Evolutionary conservation across 2,888 invertebrate genomes (phyloP).

Genomic region (Macaria liturata): DNA sequence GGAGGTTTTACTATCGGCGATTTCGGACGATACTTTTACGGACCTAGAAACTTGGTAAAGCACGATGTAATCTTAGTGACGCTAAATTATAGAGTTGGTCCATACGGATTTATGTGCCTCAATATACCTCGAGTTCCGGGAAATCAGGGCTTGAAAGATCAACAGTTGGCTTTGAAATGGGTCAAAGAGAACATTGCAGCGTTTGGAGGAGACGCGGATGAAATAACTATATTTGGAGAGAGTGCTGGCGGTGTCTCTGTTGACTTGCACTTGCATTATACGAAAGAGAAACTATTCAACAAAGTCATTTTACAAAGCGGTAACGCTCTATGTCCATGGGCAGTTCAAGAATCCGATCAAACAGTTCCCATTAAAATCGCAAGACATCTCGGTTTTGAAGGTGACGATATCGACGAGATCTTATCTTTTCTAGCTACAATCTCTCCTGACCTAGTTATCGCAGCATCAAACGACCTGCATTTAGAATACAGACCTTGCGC

Average conservation of each 20-base stretch:
- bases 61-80: constrained; percentile 58
- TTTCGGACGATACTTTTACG: constrained; percentile 41
- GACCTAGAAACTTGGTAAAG: constrained; percentile 50
- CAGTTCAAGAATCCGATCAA: neutral
- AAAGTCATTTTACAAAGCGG: constrained; percentile 58
- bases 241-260: constrained; percentile 56
- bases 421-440: neutral
- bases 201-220: constrained; percentile 56
- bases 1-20: constrained; percentile 48
- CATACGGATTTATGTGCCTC: constrained; percentile 63
- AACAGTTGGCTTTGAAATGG: constrained; percentile 56
- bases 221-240: constrained; percentile 57
- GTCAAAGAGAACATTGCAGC: constrained; percentile 55
- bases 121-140: constrained; percentile 52
- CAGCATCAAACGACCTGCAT: constrained; percentile 16
- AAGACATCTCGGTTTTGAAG: neutral
- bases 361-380: neutral
- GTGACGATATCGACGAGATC: neutral
- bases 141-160: constrained; percentile 64
- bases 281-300: constrained; percentile 50
- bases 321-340: constrained; percentile 32
- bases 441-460: neutral
- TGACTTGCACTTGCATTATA: constrained; percentile 49
- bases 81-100: constrained; percentile 60
- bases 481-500: constrained; percentile 28